These are phyloP conservation scores for Helicoverpa assulta DNA, from an alignment of 2,888 invertebrate genomes.

Conservation along the genomic window DNA sequence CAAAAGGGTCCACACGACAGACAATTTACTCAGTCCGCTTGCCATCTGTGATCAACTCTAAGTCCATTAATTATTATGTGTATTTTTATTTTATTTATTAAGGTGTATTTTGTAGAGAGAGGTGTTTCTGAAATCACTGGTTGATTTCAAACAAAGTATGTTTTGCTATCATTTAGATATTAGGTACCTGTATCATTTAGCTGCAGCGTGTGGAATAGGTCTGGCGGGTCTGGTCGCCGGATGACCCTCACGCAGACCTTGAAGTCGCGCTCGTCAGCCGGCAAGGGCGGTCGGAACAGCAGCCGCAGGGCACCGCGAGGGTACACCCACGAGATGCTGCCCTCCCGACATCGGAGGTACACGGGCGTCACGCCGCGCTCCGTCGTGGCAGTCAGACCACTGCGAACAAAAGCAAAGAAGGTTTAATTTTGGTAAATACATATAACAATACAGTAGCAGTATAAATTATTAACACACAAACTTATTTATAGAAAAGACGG, in stretches of 20 bases:
- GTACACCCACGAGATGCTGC: conserved; percentile 93
- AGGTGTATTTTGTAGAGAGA: no score
- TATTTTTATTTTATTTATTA: conserved; percentile 1
- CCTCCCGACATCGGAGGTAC: conserved; percentile 93
- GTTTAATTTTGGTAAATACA: conserved; percentile 24
- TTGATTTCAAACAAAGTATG: no score
- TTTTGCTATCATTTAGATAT: no score
- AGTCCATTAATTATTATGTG: conserved; percentile 34
- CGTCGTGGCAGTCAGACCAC: conserved; percentile 87
- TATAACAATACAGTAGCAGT: conserved; percentile 3
- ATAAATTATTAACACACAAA: conserved; percentile 14
- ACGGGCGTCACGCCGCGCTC: conserved; percentile 93
- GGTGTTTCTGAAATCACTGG: no score
- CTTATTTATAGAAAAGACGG: conserved; percentile 61
- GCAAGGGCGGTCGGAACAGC: conserved; percentile 91
- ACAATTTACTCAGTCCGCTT: conserved; percentile 54
- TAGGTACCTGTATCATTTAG: conserved; percentile 83
- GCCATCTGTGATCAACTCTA: conserved; percentile 56
- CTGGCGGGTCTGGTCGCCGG: conserved; percentile 89
- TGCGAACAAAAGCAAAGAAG: conserved; percentile 78
- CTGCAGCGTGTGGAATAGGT: conserved; percentile 87
- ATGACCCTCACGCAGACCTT: conserved; percentile 92
- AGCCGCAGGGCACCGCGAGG: conserved; percentile 93
- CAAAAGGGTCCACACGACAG: conserved; percentile 37
- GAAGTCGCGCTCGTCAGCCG: conserved; percentile 91